These are phyloP conservation scores for Marmota flaviventris DNA, from an alignment of 2,113 vertebrate species.

Conservation along the genomic window DNA sequence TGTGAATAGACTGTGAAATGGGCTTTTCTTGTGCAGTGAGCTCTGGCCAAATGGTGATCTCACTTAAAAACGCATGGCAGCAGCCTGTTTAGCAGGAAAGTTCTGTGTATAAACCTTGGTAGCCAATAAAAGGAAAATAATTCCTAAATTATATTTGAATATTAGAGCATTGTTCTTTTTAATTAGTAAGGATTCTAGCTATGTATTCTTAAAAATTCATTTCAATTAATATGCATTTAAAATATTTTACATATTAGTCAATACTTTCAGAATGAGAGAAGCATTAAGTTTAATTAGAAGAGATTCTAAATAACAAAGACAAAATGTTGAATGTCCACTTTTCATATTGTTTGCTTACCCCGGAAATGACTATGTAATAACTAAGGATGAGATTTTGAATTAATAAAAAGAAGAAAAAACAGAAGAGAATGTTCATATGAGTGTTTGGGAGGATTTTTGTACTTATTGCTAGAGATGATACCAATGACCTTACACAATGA, in stretches of 20 bases:
- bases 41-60: slow-evolving; percentile 35
- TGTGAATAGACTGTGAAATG: slow-evolving; percentile 71
- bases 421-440: not conserved
- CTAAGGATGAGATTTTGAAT: not conserved
- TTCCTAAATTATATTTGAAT: slow-evolving; percentile 1
- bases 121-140: not conserved
- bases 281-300: not conserved
- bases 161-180: not conserved
- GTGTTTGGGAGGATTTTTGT: not conserved
- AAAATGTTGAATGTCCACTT: not conserved
- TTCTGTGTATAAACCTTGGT: not conserved
- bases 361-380: not conserved
- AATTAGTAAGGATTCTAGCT: not conserved
- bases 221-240: not conserved
- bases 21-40: slow-evolving; percentile 35
- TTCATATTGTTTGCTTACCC: not conserved
- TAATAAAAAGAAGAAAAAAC: not conserved
- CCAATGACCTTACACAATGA: not conserved
- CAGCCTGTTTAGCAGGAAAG: not conserved
- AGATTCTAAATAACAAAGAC: not conserved
- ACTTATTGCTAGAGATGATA: not conserved
- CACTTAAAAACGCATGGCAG: not conserved
- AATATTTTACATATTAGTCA: not conserved
- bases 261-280: not conserved
- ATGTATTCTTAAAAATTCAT: not conserved